A percentile compares a stretch with the other conserved stretches of the same genome.
These are phyloP conservation scores for Pavo muticus DNA, from an alignment of 2,113 vertebrate species.

Conservation along the genomic window DNA sequence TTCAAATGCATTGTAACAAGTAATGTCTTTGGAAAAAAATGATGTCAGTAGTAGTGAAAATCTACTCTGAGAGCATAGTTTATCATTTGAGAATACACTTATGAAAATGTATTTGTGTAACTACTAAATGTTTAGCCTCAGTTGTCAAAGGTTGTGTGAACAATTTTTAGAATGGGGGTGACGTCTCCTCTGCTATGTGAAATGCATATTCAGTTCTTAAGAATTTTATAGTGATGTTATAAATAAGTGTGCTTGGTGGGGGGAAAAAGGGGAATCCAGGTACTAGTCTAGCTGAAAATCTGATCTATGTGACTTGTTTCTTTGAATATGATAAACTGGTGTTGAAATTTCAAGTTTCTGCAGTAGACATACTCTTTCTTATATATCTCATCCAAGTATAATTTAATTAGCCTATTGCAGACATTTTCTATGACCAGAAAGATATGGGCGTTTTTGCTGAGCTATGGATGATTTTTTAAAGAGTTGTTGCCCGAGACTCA, in stretches of 20 bases:
- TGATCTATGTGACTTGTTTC: not conserved
- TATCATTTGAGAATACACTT: not conserved
- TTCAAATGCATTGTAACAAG: not conserved
- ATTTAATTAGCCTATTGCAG: not conserved
- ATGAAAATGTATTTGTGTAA: not conserved
- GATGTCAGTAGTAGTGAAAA: not conserved
- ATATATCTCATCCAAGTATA: not conserved
- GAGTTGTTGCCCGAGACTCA: not conserved
- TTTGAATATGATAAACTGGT: not conserved
- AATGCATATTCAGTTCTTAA: not conserved
- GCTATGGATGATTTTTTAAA: not conserved
- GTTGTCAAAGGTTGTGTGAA: not conserved
- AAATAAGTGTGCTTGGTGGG: not conserved
- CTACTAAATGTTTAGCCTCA: not conserved
- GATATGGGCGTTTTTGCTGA: not conserved
- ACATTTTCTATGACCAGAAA: not conserved
- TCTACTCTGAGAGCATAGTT: not conserved
- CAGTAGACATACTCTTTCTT: not conserved
- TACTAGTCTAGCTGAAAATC: not conserved
- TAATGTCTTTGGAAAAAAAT: not conserved
- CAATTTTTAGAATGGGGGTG: not conserved
- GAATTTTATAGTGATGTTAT: not conserved
- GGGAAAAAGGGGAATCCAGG: not conserved
- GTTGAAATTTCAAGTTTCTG: slow-evolving; percentile 1
- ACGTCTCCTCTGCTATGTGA: not conserved